phyloP scores from a whole-genome alignment of 2,888 invertebrate species.

The Microctonus hyperodae region DNA sequence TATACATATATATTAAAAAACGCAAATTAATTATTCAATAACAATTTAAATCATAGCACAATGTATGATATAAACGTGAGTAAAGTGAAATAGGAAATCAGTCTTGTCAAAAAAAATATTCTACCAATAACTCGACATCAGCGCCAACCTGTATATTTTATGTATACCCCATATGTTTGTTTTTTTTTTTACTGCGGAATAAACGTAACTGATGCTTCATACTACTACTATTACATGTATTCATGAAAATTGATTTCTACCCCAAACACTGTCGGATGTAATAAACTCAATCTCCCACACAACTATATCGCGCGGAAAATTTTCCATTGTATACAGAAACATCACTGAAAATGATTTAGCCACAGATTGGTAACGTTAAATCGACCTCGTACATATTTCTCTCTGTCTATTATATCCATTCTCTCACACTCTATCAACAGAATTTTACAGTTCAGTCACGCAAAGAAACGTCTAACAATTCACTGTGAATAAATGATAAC shows the following conservation, averaged over 20 bases:
- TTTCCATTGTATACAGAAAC: background rate
- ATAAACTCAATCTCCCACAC: background rate
- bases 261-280: background rate
- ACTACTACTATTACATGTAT: slow-evolving; percentile 36
- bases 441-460: background rate
- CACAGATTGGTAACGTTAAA: background rate
- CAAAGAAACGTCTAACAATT: background rate
- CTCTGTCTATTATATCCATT: background rate
- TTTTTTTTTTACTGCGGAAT: slow-evolving; percentile 40
- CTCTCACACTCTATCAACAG: background rate
- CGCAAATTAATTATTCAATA: background rate
- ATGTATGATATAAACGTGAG: background rate
- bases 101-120: background rate
- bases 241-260: slow-evolving; percentile 3
- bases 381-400: background rate
- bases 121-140: slow-evolving; percentile 4
- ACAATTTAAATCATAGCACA: background rate
- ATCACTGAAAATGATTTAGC: background rate
- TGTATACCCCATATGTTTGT: slow-evolving; percentile 27
- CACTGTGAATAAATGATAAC: background rate
- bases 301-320: background rate
- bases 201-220: slow-evolving; percentile 45
- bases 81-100: background rate
- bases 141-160: slow-evolving; percentile 35
- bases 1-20: background rate